These are phyloP conservation scores for Noctuana brunneofusca DNA, from an alignment of 2,888 invertebrate genomes.

Conservation along the genomic window DNA sequence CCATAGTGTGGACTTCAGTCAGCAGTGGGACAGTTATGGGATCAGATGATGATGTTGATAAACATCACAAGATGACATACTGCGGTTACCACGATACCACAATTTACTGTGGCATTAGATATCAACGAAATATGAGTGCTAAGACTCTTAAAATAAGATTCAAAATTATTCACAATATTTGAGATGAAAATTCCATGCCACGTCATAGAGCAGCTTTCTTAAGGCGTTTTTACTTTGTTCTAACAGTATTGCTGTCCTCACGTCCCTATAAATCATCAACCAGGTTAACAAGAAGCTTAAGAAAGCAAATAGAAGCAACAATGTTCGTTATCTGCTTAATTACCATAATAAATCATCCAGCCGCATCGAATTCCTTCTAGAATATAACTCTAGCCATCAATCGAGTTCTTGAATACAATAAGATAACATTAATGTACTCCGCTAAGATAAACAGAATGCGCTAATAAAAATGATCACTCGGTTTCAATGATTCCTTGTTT, in stretches of 20 bases:
- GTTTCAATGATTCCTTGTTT: slow-evolving; percentile 28
- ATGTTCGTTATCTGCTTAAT: slow-evolving; percentile 21
- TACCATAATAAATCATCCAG: slow-evolving; percentile 25
- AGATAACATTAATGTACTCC: slow-evolving; percentile 23
- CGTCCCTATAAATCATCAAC: not conserved
- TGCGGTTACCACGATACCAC: too few species aligned
- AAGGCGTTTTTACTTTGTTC: not conserved
- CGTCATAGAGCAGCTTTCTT: too few species aligned
- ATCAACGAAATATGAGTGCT: too few species aligned
- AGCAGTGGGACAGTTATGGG: too few species aligned
- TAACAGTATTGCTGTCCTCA: not conserved
- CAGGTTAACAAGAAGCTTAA: slow-evolving; percentile 1
- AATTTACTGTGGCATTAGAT: too few species aligned
- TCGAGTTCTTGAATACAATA: slow-evolving; percentile 19
- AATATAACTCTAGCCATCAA: slow-evolving; percentile 13
- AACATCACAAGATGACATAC: too few species aligned
- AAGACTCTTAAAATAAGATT: too few species aligned
- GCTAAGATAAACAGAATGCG: slow-evolving; percentile 17
- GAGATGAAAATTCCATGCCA: too few species aligned
- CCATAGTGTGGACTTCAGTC: too few species aligned
- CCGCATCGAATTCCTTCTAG: slow-evolving; percentile 20
- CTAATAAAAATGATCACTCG: slow-evolving; percentile 27
- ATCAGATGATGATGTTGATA: too few species aligned
- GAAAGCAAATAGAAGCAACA: slow-evolving; percentile 16
- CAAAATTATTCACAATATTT: too few species aligned